These are phyloP conservation scores for Drosophila limbata DNA, from an alignment of 2,888 invertebrate genomes.

Conservation along the genomic window DNA sequence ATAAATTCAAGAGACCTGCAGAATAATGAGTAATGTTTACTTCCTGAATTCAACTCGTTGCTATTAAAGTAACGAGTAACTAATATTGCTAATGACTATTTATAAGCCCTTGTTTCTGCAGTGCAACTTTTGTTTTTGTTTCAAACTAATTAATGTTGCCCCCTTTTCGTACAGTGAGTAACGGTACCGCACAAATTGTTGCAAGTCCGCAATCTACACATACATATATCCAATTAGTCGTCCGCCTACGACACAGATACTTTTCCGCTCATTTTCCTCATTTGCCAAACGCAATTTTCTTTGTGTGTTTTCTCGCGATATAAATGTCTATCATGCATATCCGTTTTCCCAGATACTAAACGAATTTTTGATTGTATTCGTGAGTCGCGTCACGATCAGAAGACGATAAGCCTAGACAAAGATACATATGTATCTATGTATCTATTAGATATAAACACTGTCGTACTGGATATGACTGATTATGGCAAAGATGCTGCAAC, in stretches of 20 bases:
- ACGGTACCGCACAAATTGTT: constrained; percentile 20
- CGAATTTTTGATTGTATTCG: constrained; percentile 24
- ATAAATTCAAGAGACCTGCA: neutral
- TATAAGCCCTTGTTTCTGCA: no score
- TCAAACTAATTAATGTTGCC: neutral
- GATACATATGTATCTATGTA: constrained; percentile 7
- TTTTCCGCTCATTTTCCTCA: constrained; percentile 77
- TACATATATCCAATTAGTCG: constrained; percentile 64
- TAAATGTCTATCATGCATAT: constrained; percentile 69
- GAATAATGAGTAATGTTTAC: neutral
- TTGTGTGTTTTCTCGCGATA: constrained; percentile 24
- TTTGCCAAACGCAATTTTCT: constrained; percentile 59
- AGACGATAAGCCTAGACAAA: constrained; percentile 51
- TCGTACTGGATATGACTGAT: constrained; percentile 36
- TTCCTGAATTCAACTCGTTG: neutral
- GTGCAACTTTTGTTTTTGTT: neutral
- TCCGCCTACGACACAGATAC: constrained; percentile 68
- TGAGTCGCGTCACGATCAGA: constrained; percentile 69
- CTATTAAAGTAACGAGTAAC: neutral
- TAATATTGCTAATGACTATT: neutral
- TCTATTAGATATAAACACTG: constrained; percentile 7
- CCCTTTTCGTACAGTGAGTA: constrained; percentile 19
- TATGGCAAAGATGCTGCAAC: constrained; percentile 47
- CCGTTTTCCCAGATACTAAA: constrained; percentile 60
- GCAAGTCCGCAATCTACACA: constrained; percentile 26